Base-by-base conservation (phyloP, 2,888 invertebrate species). In the Lepetodrilus schrolli region DNA sequence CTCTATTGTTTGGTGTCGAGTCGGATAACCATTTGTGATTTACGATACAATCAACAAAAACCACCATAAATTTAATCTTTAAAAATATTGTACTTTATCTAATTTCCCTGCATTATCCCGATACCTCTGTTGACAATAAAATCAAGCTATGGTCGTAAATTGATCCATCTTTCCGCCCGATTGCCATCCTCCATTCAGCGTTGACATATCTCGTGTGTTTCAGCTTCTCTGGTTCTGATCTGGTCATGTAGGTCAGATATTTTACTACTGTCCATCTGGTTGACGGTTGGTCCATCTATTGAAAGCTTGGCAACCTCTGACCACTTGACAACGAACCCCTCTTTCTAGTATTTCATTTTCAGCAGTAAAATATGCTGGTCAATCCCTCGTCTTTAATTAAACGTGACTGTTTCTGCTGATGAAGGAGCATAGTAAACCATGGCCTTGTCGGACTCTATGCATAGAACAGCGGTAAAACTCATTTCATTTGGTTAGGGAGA, bases 21-120 rank as follows among this genome's bases (percentile, higher is more conserved):
- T 30, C 58, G 58, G 58, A 17, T 30, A 58, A 58, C 58, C 58
- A 30, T 34, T 23, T 30, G 26, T 58, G 58, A 58, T 58, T 58
- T 58, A 58, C 30, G 58, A 58, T 58, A 58, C 58, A 58, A 58
- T 58, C 58, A 58, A 58, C 58, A 58, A 13, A 17, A 23, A 7
- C 26, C 58, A 30, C 30, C 58, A 58, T 58, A 58, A 58, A 58
- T 58, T 58, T 58, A 58, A 58, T 58, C 58, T 58, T 30, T 30
- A 58, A 58, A 58, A 58, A 58, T 58, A 58, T 58, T 58, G 58
- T 58, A 58, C 58, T 58, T 58, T 58, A 58, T 58, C 58, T 58
- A 58, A 58, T 58, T 58, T 58, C 30, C 58, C 58, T 30, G 58
- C 58, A 58, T 58, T 58, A 58, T 17, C 17, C 30, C 58, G 58